A percentile compares a stretch with the other conserved stretches of the same genome.
Evolutionary conservation across 2,113 vertebrate genomes (phyloP).

Genomic region (Aramus guarauna): DNA sequence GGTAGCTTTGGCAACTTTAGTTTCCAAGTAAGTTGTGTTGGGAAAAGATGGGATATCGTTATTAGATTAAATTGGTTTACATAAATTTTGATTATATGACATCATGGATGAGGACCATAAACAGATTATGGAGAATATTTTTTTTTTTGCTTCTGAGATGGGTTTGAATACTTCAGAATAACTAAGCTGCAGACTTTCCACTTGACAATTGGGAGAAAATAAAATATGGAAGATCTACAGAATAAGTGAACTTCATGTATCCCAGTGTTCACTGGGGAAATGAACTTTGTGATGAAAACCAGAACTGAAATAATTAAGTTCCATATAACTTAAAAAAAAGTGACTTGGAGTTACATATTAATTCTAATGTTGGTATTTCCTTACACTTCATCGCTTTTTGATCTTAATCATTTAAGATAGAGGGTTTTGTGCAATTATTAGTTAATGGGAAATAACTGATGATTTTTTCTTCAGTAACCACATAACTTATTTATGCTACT

Average conservation of each 20-base stretch:
- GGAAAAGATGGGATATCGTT: not conserved
- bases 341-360: not conserved
- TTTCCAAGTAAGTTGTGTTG: not conserved
- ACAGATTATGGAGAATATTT: rapidly evolving
- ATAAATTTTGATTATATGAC: not conserved
- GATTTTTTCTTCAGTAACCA: not conserved
- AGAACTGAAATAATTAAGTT: not conserved
- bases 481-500: not conserved
- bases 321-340: not conserved
- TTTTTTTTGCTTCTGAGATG: not conserved
- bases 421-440: not conserved
- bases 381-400: not conserved
- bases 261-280: not conserved
- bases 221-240: not conserved
- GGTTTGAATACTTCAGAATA: not conserved
- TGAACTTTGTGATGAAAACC: not conserved
- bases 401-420: not conserved
- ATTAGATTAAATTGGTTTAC: not conserved
- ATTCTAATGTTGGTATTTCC: not conserved
- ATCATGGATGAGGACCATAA: not conserved
- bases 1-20: not conserved
- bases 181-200: not conserved
- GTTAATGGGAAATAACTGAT: not conserved
- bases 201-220: not conserved
- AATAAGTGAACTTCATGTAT: not conserved